Evolutionary conservation across 1,140 invertebrate genomes (phyloP).

Genomic region (Drosophila trapezifrons): DNA sequence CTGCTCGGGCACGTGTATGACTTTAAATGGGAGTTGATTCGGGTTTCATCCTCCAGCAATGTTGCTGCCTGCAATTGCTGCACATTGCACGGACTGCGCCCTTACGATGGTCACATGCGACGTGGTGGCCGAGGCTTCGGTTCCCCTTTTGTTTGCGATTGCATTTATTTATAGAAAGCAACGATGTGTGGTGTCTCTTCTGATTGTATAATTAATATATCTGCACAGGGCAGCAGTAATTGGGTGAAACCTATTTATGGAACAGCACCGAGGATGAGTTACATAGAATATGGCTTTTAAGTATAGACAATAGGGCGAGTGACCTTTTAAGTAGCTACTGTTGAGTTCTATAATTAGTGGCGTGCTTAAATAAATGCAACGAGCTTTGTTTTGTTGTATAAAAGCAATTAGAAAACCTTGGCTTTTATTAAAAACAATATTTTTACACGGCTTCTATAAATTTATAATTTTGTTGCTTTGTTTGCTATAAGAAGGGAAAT

Average conservation of each 20-base stretch:
- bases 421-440: not conserved
- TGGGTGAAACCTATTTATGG: conserved; percentile 2
- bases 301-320: not conserved
- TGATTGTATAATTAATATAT: conserved; percentile 25
- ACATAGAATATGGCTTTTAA: not conserved
- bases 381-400: not conserved
- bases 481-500: not conserved
- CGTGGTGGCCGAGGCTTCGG: conserved; percentile 5
- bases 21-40: conserved; percentile 12
- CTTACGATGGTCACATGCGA: conserved; percentile 38
- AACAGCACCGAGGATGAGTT: conserved; percentile 3
- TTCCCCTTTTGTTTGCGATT: conserved; percentile 23
- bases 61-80: conserved; percentile 28
- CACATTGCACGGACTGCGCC: conserved; percentile 32
- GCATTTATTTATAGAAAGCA: conserved; percentile 13
- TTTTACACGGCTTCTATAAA: not conserved
- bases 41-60: conserved; percentile 29
- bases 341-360: not conserved
- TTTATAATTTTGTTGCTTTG: too few species aligned
- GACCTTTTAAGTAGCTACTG: not conserved
- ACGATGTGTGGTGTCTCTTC: not conserved
- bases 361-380: too few species aligned
- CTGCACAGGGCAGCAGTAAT: conserved; percentile 15
- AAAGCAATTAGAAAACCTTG: not conserved
- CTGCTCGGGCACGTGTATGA: conserved; percentile 52